Conservation (phyloP, 1,140 invertebrate species). For the Ruditapes philippinarum region DNA sequence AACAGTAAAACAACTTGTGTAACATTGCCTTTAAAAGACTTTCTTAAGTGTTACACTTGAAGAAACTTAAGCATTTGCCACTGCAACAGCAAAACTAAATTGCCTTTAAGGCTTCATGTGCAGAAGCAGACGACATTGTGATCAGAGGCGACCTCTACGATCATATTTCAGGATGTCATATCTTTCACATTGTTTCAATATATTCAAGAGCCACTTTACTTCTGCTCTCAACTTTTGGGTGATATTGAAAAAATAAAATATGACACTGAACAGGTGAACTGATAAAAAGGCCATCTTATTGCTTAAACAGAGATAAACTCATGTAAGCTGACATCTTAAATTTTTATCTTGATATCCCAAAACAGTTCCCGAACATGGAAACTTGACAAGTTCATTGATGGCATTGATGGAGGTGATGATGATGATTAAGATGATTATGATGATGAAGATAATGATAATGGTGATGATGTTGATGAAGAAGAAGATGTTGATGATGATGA, state of each 20-base stretch:
- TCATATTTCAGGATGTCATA: conserved; percentile 6
- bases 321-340: no score
- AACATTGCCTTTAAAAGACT: no score
- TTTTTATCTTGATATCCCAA: no score
- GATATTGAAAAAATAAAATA: conserved; percentile 13
- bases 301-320: no score
- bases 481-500: not conserved
- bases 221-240: not conserved
- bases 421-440: not conserved
- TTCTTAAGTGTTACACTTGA: no score
- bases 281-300: not conserved
- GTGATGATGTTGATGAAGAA: not conserved
- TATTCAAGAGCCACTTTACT: not conserved
- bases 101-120: no score
- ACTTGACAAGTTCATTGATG: not conserved
- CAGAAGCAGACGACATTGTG: not conserved
- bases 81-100: no score
- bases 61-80: no score
- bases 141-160: not conserved
- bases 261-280: conserved; percentile 23
- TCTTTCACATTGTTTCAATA: conserved; percentile 39
- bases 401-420: not conserved
- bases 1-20: no score
- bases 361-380: no score
- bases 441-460: not conserved